phyloP scores from a whole-genome alignment of 2,888 invertebrate genomes.

The Epiperipatus broadwayi region DNA sequence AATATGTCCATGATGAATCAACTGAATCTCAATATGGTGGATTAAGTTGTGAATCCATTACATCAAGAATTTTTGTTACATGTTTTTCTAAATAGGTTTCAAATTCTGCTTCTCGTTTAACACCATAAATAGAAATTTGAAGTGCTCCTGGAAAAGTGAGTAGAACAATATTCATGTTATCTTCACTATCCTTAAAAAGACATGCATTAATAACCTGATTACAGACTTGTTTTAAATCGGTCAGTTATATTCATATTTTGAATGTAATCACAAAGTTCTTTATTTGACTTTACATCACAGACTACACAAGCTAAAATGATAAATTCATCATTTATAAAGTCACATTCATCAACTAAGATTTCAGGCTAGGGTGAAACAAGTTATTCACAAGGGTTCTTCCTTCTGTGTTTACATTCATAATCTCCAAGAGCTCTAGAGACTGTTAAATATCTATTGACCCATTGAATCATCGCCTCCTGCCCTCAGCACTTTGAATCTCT shows the following conservation, averaged over 20 bases:
- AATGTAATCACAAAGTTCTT: constrained; percentile 81
- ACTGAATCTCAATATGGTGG: too few species aligned
- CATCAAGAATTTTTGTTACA: too few species aligned
- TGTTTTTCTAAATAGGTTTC: too few species aligned
- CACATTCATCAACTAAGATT: constrained; percentile 61
- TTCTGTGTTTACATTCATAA: constrained; percentile 71
- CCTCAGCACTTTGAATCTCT: constrained; percentile 84
- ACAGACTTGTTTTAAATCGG: constrained; percentile 64
- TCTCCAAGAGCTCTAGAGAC: constrained; percentile 88
- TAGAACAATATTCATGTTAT: too few species aligned
- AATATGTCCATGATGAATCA: too few species aligned
- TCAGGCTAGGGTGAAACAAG: constrained; percentile 96
- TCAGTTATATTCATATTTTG: constrained; percentile 68
- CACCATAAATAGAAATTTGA: too few species aligned
- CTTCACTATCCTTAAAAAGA: constrained; percentile 67
- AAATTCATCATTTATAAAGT: constrained; percentile 67
- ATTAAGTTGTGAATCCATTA: too few species aligned
- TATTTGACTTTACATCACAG: constrained; percentile 96
- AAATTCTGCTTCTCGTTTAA: too few species aligned
- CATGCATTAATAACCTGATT: constrained; percentile 96
- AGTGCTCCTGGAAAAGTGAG: too few species aligned
- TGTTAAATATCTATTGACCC: constrained; percentile 86
- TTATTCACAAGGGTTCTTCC: constrained; percentile 76
- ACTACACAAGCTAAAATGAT: constrained; percentile 91
- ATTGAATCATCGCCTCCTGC: constrained; percentile 88